Evolutionary conservation across 2,888 invertebrate genomes (phyloP), one percentile per base, ranked within the genome.

Genomic region (Eupithecia inturbata): DNA sequence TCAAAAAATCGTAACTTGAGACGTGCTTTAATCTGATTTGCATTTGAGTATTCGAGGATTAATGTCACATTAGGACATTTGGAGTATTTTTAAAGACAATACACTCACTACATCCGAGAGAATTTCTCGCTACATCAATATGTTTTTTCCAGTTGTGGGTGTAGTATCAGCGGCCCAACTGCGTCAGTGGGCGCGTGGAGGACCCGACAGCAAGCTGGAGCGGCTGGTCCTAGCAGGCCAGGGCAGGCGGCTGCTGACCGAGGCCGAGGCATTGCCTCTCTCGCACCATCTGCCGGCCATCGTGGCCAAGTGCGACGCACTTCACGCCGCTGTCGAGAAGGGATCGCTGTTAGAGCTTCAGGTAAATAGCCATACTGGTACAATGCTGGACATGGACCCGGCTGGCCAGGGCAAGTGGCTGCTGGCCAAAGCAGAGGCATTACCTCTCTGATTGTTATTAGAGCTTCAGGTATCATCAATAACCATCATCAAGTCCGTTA

Each of bases 281-380:
- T 82, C 92, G 0, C 85, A 82, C 67, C 88, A 91, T 77, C 82
- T 93, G 66, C 97, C 97, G 0, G 95, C 95, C 66, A 95, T 97
- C 78, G 95, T 98, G 92, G 96, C 96, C 3, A 97, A 96, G 89
- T 97, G 98, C 75, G 96, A 96, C 68, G 95, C 96, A 62, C 94
- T 97, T 1, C 98, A 98, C 85, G 96, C 96, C 66, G 97, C 97
- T 1, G 97, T 97, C 6, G 95, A 96, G 75, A 96, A 96, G 72
- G 97, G 97, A 4, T 95, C 97, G n/a, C 89, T 97, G 78, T 88
- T 96, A 45, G 96, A 78, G 79, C 85, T 89, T 84, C 88, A 86
- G 87, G 67, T 70, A 67, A 26, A 26, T 26, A 57, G 14, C n/a
- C 53, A 39, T 41, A 53, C 2, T 68, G 19, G 53, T 64, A n/a